Evolutionary conservation across 2,797 vertebrate genomes (phyloP).

Genomic region (Dipus sagitta): DNA sequence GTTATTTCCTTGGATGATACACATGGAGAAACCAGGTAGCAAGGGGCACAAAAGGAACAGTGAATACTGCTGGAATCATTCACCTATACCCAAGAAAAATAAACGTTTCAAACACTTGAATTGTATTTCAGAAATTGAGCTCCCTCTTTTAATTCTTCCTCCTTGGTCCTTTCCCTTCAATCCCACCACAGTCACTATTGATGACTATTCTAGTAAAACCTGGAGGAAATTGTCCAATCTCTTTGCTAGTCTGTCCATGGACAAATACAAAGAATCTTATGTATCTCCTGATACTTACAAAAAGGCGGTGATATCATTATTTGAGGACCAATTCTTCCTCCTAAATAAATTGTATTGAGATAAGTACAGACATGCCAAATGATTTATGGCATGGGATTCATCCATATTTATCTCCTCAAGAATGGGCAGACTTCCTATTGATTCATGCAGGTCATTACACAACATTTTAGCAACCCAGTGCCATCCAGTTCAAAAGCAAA

Average conservation of each 20-base stretch:
- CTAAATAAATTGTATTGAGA: background rate
- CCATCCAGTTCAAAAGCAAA: slow-evolving; percentile 74
- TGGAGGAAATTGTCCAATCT: slow-evolving; percentile 64
- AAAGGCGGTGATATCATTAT: slow-evolving; percentile 57
- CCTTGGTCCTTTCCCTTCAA: background rate
- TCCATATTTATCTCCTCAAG: slow-evolving; percentile 73
- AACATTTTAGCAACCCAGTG: slow-evolving; percentile 69
- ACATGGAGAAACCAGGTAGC: background rate
- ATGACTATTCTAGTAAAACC: slow-evolving; percentile 45
- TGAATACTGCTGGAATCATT: background rate
- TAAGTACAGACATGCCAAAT: slow-evolving; percentile 58
- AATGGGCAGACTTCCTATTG: slow-evolving; percentile 77
- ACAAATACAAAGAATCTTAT: slow-evolving; percentile 47
- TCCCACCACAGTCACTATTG: background rate
- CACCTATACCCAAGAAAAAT: background rate
- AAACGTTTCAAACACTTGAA: slow-evolving; percentile 28
- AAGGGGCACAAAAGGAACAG: background rate
- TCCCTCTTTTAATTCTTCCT: background rate
- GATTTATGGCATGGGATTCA: slow-evolving; percentile 56
- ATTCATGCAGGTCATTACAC: slow-evolving; percentile 79
- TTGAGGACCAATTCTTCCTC: slow-evolving; percentile 41
- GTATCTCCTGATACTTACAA: slow-evolving; percentile 24
- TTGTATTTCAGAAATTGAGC: background rate
- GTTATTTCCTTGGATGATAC: background rate
- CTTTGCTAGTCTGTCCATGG: slow-evolving; percentile 11